Conservation (phyloP, 2,797 vertebrate species). For the Dromococcyx pavoninus region DNA sequence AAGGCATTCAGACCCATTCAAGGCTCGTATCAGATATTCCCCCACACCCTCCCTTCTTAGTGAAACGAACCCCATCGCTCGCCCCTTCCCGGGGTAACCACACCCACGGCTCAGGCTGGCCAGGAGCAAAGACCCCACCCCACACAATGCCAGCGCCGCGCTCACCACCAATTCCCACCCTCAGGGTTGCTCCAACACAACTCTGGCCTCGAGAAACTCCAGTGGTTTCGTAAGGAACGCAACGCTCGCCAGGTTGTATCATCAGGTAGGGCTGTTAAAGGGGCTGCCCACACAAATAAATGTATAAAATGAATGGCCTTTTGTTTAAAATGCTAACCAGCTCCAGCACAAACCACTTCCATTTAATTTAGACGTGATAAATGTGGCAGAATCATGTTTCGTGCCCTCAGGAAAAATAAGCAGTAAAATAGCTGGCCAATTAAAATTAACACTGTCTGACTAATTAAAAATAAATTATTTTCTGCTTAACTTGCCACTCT, state of each 20-base stretch:
- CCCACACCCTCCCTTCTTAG: neutral
- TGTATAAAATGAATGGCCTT: neutral
- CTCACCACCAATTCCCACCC: neutral
- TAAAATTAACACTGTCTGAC: conserved; percentile 24
- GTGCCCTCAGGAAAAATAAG: conserved; percentile 10
- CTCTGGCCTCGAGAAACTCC: neutral
- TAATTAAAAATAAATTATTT: conserved; percentile 56
- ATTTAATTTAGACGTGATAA: conserved; percentile 15
- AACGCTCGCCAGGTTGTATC: neutral
- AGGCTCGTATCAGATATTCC: neutral
- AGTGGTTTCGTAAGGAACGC: neutral
- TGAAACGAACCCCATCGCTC: neutral
- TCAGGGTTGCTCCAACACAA: neutral
- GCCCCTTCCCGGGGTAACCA: neutral
- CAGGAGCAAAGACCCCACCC: neutral
- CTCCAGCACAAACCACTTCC: neutral
- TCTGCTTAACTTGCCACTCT: conserved; percentile 21
- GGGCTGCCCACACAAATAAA: neutral
- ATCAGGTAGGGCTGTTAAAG: neutral
- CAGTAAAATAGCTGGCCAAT: conserved; percentile 33
- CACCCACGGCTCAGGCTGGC: neutral
- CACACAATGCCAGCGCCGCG: fast-evolving
- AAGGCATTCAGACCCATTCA: neutral
- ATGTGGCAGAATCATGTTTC: neutral
- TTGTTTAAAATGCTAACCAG: conserved; percentile 36